phyloP scores from a whole-genome alignment of 2,888 invertebrate species.

The Mythimna albipuncta region DNA sequence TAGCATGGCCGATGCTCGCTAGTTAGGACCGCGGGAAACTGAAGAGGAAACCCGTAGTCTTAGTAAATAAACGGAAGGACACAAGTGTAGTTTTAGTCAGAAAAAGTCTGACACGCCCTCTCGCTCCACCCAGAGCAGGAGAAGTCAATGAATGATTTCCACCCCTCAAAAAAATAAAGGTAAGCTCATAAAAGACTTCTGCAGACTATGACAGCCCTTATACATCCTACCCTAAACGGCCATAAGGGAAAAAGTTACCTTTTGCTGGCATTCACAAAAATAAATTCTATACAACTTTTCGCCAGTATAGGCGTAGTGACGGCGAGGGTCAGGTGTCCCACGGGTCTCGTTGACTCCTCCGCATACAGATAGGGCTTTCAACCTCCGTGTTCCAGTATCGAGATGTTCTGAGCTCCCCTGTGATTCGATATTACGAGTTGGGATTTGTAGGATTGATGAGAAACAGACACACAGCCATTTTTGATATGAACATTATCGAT shows the following conservation, averaged over 20 bases:
- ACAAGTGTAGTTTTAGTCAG: too few species aligned
- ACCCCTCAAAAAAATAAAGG: too few species aligned
- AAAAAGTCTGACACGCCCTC: too few species aligned
- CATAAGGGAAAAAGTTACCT: conserved; percentile 1
- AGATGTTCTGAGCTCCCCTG: neutral
- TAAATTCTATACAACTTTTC: conserved; percentile 31
- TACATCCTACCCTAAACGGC: conserved; percentile 5
- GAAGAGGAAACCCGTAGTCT: too few species aligned
- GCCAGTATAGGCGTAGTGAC: conserved; percentile 33
- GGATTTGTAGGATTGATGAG: neutral
- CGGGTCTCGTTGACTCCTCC: conserved; percentile 43
- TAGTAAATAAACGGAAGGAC: too few species aligned
- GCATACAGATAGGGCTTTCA: conserved; percentile 37
- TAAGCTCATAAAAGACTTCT: neutral
- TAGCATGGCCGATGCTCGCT: too few species aligned
- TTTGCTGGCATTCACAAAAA: conserved; percentile 31
- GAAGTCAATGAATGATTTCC: too few species aligned
- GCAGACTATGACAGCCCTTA: neutral
- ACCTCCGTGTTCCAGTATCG: neutral
- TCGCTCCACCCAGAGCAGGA: too few species aligned
- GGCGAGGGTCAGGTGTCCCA: conserved; percentile 53
- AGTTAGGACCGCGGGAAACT: too few species aligned
- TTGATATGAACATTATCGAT: neutral
- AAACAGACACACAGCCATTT: neutral
- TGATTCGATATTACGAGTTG: neutral